phyloP scores from a whole-genome alignment of 2,113 vertebrate genomes.

The Regulus satrapa region DNA sequence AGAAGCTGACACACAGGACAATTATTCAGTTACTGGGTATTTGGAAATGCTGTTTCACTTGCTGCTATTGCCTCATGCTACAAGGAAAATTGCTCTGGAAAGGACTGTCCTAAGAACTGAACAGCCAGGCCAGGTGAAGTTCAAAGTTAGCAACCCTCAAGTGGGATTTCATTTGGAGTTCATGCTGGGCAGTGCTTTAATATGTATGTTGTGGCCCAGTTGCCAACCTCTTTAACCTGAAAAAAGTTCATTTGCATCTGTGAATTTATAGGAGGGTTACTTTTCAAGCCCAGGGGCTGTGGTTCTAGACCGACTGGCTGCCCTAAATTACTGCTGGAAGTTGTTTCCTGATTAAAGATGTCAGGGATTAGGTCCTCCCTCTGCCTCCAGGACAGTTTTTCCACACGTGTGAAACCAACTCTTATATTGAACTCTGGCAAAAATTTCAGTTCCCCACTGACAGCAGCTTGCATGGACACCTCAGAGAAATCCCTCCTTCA shows the following conservation, averaged over 20 bases:
- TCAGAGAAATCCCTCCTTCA: neutral
- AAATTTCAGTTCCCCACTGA: neutral
- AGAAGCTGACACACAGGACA: neutral
- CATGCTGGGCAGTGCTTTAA: neutral
- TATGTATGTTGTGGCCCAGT: neutral
- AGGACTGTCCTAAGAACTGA: neutral
- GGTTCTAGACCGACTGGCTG: neutral
- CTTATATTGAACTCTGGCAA: neutral
- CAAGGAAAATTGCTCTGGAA: neutral
- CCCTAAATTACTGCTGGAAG: neutral
- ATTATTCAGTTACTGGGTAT: neutral
- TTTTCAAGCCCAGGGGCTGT: neutral
- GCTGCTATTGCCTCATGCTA: neutral
- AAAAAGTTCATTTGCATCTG: neutral
- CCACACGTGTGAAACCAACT: neutral
- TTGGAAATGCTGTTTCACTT: neutral
- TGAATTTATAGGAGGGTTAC: neutral
- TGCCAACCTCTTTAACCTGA: neutral
- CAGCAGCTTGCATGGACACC: neutral
- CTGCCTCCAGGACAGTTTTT: neutral
- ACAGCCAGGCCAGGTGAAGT: neutral
- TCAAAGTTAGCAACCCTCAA: neutral
- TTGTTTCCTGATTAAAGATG: neutral
- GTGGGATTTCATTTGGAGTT: neutral
- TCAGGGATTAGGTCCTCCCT: neutral